Evolutionary conservation across 35 echinoderm and acorn worm genomes (phyloP).

Genomic region (Heliocidaris tuberculata): DNA sequence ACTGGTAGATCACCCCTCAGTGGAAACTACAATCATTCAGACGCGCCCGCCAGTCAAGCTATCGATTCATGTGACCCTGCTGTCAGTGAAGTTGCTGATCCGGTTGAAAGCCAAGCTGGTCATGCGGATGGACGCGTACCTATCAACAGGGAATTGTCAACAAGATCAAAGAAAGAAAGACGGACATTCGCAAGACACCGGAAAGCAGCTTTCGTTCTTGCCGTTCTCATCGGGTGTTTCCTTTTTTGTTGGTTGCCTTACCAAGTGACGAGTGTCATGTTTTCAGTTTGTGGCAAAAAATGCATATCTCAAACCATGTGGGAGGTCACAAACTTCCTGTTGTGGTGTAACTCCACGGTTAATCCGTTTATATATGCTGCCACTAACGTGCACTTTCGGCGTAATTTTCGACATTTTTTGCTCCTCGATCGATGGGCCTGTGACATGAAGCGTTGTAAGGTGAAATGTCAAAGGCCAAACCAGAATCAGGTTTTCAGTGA

Average conservation of each 20-base stretch:
- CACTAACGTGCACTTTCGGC: neutral
- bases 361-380: slow-evolving; percentile 31
- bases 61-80: too few relatives aligned
- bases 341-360: slow-evolving; percentile 32
- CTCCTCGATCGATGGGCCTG: neutral
- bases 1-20: too few relatives aligned
- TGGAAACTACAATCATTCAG: too few relatives aligned
- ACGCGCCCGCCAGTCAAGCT: too few relatives aligned
- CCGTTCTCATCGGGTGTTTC: slow-evolving; percentile 13
- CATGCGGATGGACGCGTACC: too few relatives aligned
- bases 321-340: slow-evolving; percentile 30
- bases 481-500: too few relatives aligned
- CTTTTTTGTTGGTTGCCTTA: slow-evolving; percentile 3
- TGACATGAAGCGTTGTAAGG: neutral
- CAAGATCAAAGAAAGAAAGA: neutral
- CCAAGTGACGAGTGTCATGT: neutral
- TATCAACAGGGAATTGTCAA: too few relatives aligned
- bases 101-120: too few relatives aligned
- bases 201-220: neutral
- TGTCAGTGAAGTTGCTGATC: too few relatives aligned
- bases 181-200: neutral
- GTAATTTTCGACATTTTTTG: slow-evolving; percentile 15
- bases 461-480: too few relatives aligned
- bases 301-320: neutral
- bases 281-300: neutral